Conservation (phyloP, 2,888 invertebrate genomes). For the Spialia ferax region DNA sequence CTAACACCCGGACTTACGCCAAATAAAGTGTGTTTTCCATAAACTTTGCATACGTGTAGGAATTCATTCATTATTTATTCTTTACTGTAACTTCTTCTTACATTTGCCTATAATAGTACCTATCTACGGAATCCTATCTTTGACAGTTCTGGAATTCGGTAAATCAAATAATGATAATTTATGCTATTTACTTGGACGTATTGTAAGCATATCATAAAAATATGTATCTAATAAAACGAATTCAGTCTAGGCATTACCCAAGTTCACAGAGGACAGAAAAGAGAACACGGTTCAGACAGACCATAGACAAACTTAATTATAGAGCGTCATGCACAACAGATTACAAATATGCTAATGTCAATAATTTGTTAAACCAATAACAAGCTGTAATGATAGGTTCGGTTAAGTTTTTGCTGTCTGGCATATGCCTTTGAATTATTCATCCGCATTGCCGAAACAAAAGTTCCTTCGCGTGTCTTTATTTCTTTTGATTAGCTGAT, state of each 20-base stretch:
- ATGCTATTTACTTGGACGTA: background rate
- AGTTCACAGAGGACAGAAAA: background rate
- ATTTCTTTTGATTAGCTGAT: slow-evolving; percentile 15
- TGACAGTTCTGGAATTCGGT: too few relatives aligned
- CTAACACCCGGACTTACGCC: background rate
- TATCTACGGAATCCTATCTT: too few relatives aligned
- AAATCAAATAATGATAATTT: background rate
- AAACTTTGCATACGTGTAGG: background rate
- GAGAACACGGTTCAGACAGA: slow-evolving; percentile 23
- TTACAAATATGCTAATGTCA: slow-evolving; percentile 46
- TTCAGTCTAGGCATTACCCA: background rate
- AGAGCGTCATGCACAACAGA: slow-evolving; percentile 31
- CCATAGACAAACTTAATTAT: slow-evolving; percentile 36
- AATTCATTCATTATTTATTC: too few relatives aligned
- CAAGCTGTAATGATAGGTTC: slow-evolving; percentile 59
- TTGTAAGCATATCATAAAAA: too few relatives aligned
- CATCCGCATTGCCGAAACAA: slow-evolving; percentile 47
- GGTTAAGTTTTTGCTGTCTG: slow-evolving; percentile 52
- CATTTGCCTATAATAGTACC: too few relatives aligned
- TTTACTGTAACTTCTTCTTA: too few relatives aligned
- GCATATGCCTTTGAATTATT: slow-evolving; percentile 49
- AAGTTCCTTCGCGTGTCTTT: slow-evolving; percentile 1
- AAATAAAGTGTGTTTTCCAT: background rate
- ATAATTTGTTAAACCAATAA: slow-evolving; percentile 58
- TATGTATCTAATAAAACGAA: background rate